Evolutionary conservation across 2,888 invertebrate genomes (phyloP).

Genomic region (Luperina testacea): DNA sequence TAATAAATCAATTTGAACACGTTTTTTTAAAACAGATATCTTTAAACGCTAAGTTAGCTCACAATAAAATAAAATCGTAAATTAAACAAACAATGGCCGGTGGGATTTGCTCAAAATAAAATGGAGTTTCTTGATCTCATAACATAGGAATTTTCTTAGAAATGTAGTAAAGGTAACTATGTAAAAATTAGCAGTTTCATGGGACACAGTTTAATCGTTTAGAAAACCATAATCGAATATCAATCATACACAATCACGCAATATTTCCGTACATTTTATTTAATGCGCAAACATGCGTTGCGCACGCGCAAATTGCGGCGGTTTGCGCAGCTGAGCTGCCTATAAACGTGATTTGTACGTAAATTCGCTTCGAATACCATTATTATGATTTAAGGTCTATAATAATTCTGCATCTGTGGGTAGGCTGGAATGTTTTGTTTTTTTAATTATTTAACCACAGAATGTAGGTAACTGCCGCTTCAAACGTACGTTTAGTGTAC

Average conservation of each 20-base stretch:
- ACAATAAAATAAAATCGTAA: conserved; percentile 29
- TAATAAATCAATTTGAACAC: conserved; percentile 23
- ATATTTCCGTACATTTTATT: conserved; percentile 7
- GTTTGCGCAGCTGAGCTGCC: conserved; percentile 52
- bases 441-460: conserved; percentile 22
- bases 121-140: conserved; percentile 29
- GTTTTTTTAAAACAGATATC: conserved; percentile 1
- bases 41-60: conserved; percentile 20
- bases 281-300: neutral
- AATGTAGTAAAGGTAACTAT: neutral
- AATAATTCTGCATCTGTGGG: conserved; percentile 40
- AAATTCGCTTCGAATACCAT: conserved; percentile 55
- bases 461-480: conserved; percentile 1
- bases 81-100: conserved; percentile 17
- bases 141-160: neutral
- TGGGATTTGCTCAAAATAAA: conserved; percentile 19
- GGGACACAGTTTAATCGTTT: neutral
- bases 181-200: neutral
- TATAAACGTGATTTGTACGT: conserved; percentile 54
- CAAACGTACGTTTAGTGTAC: conserved; percentile 25
- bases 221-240: neutral
- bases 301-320: conserved; percentile 14
- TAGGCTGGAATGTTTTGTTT: conserved; percentile 40
- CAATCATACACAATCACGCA: conserved; percentile 10
- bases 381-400: conserved; percentile 54